A percentile compares a stretch with the other conserved stretches of the same genome.
Conservation (phyloP, 1,140 invertebrate genomes). For the Branchinecta lynchi region DNA sequence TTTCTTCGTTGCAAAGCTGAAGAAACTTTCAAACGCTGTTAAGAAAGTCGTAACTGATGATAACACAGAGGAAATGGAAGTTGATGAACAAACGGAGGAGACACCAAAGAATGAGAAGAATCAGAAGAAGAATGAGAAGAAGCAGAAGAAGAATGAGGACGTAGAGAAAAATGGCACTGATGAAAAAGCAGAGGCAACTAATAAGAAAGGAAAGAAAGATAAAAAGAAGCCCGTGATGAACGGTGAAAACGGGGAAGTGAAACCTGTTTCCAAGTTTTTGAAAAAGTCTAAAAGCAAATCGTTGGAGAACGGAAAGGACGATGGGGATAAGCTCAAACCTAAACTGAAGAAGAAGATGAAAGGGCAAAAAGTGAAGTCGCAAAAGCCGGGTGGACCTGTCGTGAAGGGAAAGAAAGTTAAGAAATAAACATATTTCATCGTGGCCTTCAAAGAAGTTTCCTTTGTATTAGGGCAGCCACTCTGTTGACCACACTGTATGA, state of each 20-base stretch:
- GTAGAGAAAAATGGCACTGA: not conserved
- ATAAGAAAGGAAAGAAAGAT: too few relatives aligned
- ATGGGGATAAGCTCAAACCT: not conserved
- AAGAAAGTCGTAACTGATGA: slow-evolving; percentile 37
- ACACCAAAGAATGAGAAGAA: slow-evolving; percentile 5
- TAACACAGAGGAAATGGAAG: slow-evolving; percentile 14
- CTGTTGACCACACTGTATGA: too few relatives aligned
- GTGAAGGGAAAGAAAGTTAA: not conserved
- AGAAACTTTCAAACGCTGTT: slow-evolving; percentile 70
- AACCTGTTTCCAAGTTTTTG: too few relatives aligned
- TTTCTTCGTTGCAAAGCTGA: slow-evolving; percentile 97
- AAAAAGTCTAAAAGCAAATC: too few relatives aligned
- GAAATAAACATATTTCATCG: not conserved
- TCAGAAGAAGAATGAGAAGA: slow-evolving; percentile 15
- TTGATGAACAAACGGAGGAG: slow-evolving; percentile 11
- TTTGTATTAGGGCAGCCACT: too few relatives aligned
- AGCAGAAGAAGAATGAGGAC: slow-evolving; percentile 14
- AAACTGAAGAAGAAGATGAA: slow-evolving; percentile 15
- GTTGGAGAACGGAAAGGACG: slow-evolving; percentile 11
- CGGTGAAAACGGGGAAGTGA: too few relatives aligned
- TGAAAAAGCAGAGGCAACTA: slow-evolving; percentile 13
- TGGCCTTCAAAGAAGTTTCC: too few relatives aligned
- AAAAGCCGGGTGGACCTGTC: not conserved
- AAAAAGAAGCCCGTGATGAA: too few relatives aligned
- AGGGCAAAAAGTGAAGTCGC: slow-evolving; percentile 17